Base-by-base conservation (phyloP, 2,888 invertebrate species). In the Cerastis leucographa region DNA sequence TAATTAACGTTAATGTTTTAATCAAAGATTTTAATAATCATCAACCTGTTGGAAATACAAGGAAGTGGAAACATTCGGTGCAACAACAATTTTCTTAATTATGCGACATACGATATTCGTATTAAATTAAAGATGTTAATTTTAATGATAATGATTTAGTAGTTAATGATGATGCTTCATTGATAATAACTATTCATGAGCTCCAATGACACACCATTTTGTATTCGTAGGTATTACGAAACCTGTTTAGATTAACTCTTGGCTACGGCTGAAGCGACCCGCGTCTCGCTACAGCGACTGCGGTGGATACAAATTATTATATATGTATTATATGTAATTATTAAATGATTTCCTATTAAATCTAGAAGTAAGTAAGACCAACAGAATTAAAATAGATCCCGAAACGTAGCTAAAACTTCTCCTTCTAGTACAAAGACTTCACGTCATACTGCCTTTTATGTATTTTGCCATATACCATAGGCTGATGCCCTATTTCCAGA, bases 11-110 rank as follows among this genome's bases (percentile, higher is more conserved):
- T 19, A 62, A 62, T 19, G 12, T 42, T 22, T 14, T 29, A 70
- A 61, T 44, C 5, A 44, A 29, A 29, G 22, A 9, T 42, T 54
- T 56, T 40, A 46, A n/a, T 44, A n/a, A 44, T 19, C 29, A 29
- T 22, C 44, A 9, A 22, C 1, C n/a, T 46, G 17, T 7, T 46
- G 44, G 11, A 35, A 29, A 72, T 25, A 44, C 12, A 19, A 68
- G 17, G 2, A 44, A 59, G 9, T n/a, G 14, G 17, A 29, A n/a
- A 29, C 2, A 54, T 17, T 19, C 17, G 8, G 22, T 54, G 25
- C n/a, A n/a, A n/a, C n/a, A n/a, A n/a, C n/a, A n/a, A 56, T 74
- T 74, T 46, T 22, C 9, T n/a, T 74, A 42, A 56, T 46, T 22
- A 46, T 29, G 1, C 7, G 25, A 25, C 12, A 0, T 29, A 9